Base-by-base conservation (phyloP, 2,888 invertebrate genomes). In the Meganola albula region DNA sequence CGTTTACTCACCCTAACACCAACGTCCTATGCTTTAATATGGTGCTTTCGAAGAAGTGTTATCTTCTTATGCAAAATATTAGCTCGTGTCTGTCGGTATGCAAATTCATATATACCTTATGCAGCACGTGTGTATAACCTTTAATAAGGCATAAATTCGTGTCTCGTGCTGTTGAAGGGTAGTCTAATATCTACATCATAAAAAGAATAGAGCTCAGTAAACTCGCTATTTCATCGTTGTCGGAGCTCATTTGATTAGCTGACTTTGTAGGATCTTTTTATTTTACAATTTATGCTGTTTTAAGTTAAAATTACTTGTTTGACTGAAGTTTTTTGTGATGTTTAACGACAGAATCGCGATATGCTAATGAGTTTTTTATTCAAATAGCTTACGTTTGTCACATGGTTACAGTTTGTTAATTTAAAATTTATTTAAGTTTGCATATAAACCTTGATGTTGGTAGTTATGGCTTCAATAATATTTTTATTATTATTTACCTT, bases 1-100 rank as follows among this genome's bases (percentile, higher is more conserved):
- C 43, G 48, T 53, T 58, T 41, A 53, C 38, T 53, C 46, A 43
- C 42, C 54, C 51, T 51, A 59, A 55, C 62, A 58, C 62, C 56
- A 59, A 38, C 48, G 55, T 48, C 52, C 50, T 42, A 51, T 56
- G 53, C 52, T 49, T 54, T 56, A 67, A 65, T 63, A 62, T 61
- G 65, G 52, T 67, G 63, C 57, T 61, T 78, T 71, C 74, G 61
- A 64, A 70, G 73, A 74, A 77, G 62, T 59, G 70, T 72, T 78
- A 78, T 80, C 78, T 74, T 67, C 70, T 74, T 82, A 82, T 82
- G 79, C 78, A 80, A 83, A 83, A 77, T 76, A 74, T 80, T 72
- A 72, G 77, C 83, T 77, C 82, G 85, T 78, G 84, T 74, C 64
- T 72, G 77, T 79, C 78, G 73, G 67, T 79, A 85, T 85, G 85